Base-by-base conservation (phyloP, 1,140 invertebrate species). In the Papilio polyxenes region DNA sequence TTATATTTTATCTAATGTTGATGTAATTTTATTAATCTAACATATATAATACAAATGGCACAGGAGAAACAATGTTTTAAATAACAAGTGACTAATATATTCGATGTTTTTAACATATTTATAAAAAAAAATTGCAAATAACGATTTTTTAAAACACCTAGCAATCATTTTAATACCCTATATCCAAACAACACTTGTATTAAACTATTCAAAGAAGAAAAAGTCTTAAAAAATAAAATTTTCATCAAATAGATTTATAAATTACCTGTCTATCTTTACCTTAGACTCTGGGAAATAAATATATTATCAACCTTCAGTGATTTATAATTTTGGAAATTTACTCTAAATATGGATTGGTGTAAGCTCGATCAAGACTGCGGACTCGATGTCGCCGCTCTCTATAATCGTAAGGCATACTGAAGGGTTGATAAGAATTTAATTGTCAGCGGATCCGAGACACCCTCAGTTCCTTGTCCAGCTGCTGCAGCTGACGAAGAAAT, bases 401-500 rank as follows among this genome's bases (percentile, higher is more conserved):
- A 72, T 85, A 75, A 62, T 89, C 85, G 75, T 86, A 86, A 15
- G 92, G 87, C 75, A 87, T 82, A 79, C 86, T 85, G 87, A 87
- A 86, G 59, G 87, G 84, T 23, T 85, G 85, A 59, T 85, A 83
- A 77, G 89, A 89, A 85, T 89, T 89, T 77, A 87, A 81, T 81
- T 91, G 93, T 94, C 92, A 94, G 92, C 93, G 92, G 72, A 91
- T 83, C 79, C 92, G 85, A 56, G 82, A 85, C 17, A 90, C 80
- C 20, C 93, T 89, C 59, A 97, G 92, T 80, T 96, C 95, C 89
- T 96, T 96, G 89, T 97, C 97, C 40, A 98, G 94, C 78, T 95
- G 95, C 53, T 96, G 96, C 62, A 98, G 92, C 87, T 98, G 97
- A 65, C 95, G 95, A 79, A 98, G 92, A 94, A 98, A 98, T 65